Conservation (phyloP, 2,113 vertebrate species). For the Pseudolaguvia tuberculata region DNA sequence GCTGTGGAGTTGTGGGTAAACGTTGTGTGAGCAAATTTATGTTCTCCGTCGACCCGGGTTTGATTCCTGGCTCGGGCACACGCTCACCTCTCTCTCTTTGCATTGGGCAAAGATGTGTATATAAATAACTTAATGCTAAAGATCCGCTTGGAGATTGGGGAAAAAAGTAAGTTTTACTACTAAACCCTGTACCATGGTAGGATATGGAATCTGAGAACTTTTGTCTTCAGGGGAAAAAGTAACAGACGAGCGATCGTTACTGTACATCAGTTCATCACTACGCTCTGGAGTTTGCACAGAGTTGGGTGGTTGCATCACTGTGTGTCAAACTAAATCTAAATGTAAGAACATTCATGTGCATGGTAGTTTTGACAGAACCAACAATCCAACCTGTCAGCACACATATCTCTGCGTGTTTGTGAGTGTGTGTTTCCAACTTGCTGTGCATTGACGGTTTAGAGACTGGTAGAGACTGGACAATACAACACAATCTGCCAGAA, state of each 20-base stretch:
- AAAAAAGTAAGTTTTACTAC: neutral
- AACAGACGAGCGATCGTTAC: neutral
- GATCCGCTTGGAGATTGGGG: neutral
- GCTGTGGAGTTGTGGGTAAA: too few relatives aligned
- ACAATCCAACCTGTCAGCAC: conserved; percentile 29
- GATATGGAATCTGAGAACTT: neutral
- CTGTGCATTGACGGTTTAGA: conserved; percentile 10
- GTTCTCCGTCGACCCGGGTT: too few relatives aligned
- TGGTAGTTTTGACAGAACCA: conserved; percentile 27
- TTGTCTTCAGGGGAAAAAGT: neutral
- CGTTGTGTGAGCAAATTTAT: too few relatives aligned
- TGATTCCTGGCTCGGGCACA: too few relatives aligned
- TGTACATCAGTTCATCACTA: neutral
- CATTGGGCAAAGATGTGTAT: too few relatives aligned
- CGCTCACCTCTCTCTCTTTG: too few relatives aligned
- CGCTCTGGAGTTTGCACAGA: neutral
- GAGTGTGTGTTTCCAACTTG: conserved; percentile 8
- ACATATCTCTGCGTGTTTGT: neutral
- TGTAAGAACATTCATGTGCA: conserved; percentile 21
- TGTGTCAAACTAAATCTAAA: conserved; percentile 22
- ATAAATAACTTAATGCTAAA: neutral
- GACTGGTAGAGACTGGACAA: neutral
- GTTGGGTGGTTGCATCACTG: conserved; percentile 16
- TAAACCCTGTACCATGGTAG: neutral
- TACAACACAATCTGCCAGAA: neutral